Evolutionary conservation across 1,140 invertebrate genomes (phyloP), one percentile per base, ranked within the genome.

Genomic region (Drosophila miranda): DNA sequence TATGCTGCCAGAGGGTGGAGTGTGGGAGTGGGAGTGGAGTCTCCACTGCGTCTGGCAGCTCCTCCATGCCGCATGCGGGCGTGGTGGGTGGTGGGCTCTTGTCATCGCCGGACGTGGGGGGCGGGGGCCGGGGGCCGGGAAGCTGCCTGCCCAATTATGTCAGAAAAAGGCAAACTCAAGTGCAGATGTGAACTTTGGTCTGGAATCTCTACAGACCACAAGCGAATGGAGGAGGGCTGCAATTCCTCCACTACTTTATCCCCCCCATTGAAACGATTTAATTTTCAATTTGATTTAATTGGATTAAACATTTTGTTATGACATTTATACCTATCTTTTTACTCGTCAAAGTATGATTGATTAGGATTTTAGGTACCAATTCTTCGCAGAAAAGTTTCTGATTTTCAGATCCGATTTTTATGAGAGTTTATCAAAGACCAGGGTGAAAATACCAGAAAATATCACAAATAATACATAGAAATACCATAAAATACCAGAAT

Each of bases 91-190:
- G 78, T 53, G 71, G 76, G 59, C 62, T 60, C 43, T 38, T 71
- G 59, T 63, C 78, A 60, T 67, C 50, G 63, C 13, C 62, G 50
- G 38, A 21, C 4, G 23, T 5, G 23, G 3, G 23, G 23, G 81
- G 30, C 0, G 9, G 9, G 30, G 30, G 30, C 0, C 9, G 4
- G 8, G 0, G 2, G 30, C 8, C 30, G 23, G 23, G 23, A 26
- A 5, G 34, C 34, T 38, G 34, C 62, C 78, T 64, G 46, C 19
- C 74, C 74, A 83, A 83, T 81, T 83, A 82, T 78, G 75, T 83
- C 71, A 49, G 54, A 49, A 44, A 50, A 81, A 74, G 49, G 23
- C 38, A 26, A 61, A 64, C 50, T 80, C 72, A 75, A 75, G 55
- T 70, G 74, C 78, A 83, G 58, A 73, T 58, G 51, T 58, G 42